Conservation (phyloP, 2,797 vertebrate species). For the Oreochromis mossambicus region DNA sequence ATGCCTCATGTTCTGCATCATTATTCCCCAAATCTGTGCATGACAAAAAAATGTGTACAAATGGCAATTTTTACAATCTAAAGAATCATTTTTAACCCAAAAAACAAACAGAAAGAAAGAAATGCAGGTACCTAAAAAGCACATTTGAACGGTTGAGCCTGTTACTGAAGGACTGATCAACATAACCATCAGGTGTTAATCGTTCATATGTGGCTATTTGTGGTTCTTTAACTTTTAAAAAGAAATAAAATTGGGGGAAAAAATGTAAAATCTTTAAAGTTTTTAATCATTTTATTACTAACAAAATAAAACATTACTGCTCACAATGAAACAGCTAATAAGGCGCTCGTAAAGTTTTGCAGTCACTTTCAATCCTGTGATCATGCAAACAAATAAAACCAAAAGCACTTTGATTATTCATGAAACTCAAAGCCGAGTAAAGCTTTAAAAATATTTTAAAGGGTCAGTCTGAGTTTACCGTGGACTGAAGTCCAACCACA, state of each 20-base stretch:
- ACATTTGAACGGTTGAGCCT: neutral
- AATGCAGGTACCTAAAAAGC: neutral
- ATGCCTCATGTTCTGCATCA: neutral
- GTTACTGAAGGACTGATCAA: neutral
- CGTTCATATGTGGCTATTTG: neutral
- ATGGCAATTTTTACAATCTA: neutral
- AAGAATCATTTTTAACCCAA: neutral
- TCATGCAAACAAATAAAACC: neutral
- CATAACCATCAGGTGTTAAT: neutral
- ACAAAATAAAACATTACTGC: neutral
- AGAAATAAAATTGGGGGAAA: rapidly evolving
- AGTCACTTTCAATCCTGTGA: neutral
- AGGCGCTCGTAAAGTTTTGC: rapidly evolving
- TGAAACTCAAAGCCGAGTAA: rapidly evolving
- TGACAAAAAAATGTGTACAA: rapidly evolving
- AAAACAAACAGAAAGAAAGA: neutral
- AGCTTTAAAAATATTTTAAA: neutral
- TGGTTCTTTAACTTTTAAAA: neutral
- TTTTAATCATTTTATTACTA: neutral
- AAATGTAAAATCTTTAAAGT: neutral
- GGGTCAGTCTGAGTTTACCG: neutral
- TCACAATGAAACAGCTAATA: too few relatives aligned
- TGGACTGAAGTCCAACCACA: neutral
- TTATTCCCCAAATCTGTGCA: neutral
- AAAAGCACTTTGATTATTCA: neutral